Conservation (phyloP, 2,113 vertebrate genomes). For the Ramphastos sulfuratus region DNA sequence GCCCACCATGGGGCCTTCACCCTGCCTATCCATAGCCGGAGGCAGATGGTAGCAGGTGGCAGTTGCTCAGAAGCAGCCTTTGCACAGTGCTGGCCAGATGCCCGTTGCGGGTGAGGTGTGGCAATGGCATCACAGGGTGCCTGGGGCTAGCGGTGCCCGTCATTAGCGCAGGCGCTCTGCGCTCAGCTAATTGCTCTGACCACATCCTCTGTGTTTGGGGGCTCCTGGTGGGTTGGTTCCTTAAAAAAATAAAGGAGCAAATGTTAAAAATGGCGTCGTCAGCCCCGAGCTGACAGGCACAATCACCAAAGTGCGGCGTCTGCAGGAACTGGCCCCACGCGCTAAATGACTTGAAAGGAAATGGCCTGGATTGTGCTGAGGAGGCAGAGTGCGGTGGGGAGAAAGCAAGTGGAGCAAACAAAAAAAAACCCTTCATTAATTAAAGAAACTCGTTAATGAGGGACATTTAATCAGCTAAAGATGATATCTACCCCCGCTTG, state of each 20-base stretch:
- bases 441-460: constrained; percentile 82
- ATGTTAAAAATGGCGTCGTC: constrained; percentile 67
- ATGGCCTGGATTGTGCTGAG: constrained; percentile 79
- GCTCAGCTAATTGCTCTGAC: rapidly evolving
- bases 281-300: constrained; percentile 68
- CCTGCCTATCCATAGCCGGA: neutral
- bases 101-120: rapidly evolving
- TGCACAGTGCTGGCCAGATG: rapidly evolving
- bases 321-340: constrained; percentile 70
- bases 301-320: constrained; percentile 74
- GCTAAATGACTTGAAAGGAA: constrained; percentile 72
- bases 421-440: constrained; percentile 81
- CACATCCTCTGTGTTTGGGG: rapidly evolving
- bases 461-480: constrained; percentile 80
- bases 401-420: constrained; percentile 77
- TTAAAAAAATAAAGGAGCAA: constrained; percentile 27
- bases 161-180: rapidly evolving
- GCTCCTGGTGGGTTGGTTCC: neutral
- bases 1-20: rapidly evolving
- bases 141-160: neutral
- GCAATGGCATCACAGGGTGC: rapidly evolving
- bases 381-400: constrained; percentile 73
- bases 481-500: constrained; percentile 60
- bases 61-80: neutral
- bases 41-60: neutral